phyloP scores from a whole-genome alignment of 2,888 invertebrate species.

The Corythucha ciliata region DNA sequence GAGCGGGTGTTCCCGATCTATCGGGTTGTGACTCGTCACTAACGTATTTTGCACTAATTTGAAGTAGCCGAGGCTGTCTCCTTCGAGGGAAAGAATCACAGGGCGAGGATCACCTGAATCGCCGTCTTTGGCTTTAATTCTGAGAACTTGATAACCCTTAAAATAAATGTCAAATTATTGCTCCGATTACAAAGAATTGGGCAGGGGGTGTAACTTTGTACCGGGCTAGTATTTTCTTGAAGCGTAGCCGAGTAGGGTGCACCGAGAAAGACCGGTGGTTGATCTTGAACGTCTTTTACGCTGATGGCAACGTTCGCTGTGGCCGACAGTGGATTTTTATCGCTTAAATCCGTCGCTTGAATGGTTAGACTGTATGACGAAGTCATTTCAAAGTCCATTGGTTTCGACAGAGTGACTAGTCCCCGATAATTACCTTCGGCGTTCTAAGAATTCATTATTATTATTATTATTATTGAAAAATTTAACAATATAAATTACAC shows the following conservation, averaged over 20 bases:
- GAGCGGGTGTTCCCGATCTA: slow-evolving; percentile 64
- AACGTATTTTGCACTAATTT: slow-evolving; percentile 47
- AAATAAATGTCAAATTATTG: not conserved
- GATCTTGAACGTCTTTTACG: slow-evolving; percentile 71
- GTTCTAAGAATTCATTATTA: slow-evolving; percentile 43
- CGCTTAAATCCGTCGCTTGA: slow-evolving; percentile 53
- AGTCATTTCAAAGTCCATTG: slow-evolving; percentile 67
- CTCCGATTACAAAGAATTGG: not conserved
- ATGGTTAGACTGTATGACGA: slow-evolving; percentile 62
- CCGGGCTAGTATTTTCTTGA: slow-evolving; percentile 60
- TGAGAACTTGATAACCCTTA: slow-evolving; percentile 56
- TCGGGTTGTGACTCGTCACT: slow-evolving; percentile 53
- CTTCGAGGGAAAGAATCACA: slow-evolving; percentile 57
- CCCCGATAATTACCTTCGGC: slow-evolving; percentile 61
- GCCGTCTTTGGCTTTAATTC: slow-evolving; percentile 68
- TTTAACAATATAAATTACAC: not conserved
- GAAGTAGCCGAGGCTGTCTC: slow-evolving; percentile 60
- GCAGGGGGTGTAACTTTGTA: slow-evolving; percentile 37
- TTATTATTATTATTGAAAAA: not conserved
- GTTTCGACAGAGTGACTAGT: slow-evolving; percentile 53
- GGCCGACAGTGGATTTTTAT: slow-evolving; percentile 51
- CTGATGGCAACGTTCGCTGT: slow-evolving; percentile 64
- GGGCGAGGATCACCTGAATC: slow-evolving; percentile 65
- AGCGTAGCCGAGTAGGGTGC: slow-evolving; percentile 71
- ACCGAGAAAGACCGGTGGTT: slow-evolving; percentile 69